Evolutionary conservation across 2,113 vertebrate species (phyloP).

Genomic region (Pelobates fuscus): DNA sequence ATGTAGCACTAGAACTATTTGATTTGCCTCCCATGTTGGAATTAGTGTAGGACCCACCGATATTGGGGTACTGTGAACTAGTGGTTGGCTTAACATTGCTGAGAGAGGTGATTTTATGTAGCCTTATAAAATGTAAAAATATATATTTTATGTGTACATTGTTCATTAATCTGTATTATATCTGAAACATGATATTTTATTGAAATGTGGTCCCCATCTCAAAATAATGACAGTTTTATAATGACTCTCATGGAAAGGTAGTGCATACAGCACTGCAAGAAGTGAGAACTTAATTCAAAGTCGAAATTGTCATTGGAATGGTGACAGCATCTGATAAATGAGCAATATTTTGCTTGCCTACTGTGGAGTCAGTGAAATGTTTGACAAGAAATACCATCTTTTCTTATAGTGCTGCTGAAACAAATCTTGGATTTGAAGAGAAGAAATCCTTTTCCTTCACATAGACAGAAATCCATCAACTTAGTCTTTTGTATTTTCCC

Average conservation of each 20-base stretch:
- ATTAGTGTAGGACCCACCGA: no score
- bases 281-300: slow-evolving; percentile 10
- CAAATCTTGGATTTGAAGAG: neutral
- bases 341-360: slow-evolving; percentile 12
- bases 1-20: no score
- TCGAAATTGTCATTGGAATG: neutral
- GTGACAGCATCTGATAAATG: neutral
- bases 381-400: slow-evolving; percentile 20
- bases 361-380: slow-evolving; percentile 12
- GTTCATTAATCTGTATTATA: no score
- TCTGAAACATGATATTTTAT: neutral
- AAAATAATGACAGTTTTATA: neutral
- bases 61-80: no score
- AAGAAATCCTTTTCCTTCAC: neutral
- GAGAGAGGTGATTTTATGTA: no score
- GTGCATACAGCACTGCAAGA: neutral
- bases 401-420: slow-evolving; percentile 14
- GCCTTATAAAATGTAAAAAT: no score
- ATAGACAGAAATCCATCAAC: slow-evolving; percentile 15
- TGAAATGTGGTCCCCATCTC: neutral
- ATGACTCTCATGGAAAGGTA: neutral
- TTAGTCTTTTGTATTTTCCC: slow-evolving; percentile 4
- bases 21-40: no score
- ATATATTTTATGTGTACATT: no score
- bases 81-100: no score